Evolutionary conservation across 2,888 invertebrate genomes (phyloP), one percentile per base, ranked within the genome.

Genomic region (Strigamia transsilvanica): DNA sequence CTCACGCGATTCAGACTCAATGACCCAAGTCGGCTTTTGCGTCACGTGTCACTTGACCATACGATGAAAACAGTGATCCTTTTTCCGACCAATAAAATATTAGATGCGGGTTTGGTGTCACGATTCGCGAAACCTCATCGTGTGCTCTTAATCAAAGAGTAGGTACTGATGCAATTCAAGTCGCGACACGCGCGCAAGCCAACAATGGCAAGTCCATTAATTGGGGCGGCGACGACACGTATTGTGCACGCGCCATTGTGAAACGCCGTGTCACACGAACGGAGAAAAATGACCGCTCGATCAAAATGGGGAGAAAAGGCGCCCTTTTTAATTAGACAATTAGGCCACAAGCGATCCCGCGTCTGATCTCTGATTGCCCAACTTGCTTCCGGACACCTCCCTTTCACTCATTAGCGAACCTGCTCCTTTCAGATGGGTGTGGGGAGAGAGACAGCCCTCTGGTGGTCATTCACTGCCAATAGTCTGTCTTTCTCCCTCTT

Each of bases 111-210:
- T 46, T 46, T n/a, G 46, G 46, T 46, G 46, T 5, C 46, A 46
- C 46, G 15, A 46, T 46, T 46, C 46, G 15, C 46, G 15, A 46
- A 46, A 46, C 46, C 46, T 46, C 46, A 46, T 46, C 46, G 46
- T 46, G 46, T n/a, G n/a, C 46, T 46, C 46, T 46, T 46, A 46
- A 46, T 46, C 46, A 46, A 46, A 46, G 46, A 46, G 46, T 46
- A 15, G 46, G 46, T 13, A 15, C 46, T 4, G 46, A 46, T 46
- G 46, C 46, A 46, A 46, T 46, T 46, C 15, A 46, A 46, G 46
- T 46, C 46, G 46, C 13, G 46, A 46, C 46, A 46, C 46, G 46
- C 46, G 46, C 46, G 46, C 10, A 46, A 46, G 15, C 46, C 46
- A 46, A 46, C 46, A 46, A 46, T 46, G 46, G 46, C 46, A 46